Evolutionary conservation across 2,113 vertebrate species (phyloP), one percentile per base, ranked within the genome.

Genomic region (Eonycteris spelaea): DNA sequence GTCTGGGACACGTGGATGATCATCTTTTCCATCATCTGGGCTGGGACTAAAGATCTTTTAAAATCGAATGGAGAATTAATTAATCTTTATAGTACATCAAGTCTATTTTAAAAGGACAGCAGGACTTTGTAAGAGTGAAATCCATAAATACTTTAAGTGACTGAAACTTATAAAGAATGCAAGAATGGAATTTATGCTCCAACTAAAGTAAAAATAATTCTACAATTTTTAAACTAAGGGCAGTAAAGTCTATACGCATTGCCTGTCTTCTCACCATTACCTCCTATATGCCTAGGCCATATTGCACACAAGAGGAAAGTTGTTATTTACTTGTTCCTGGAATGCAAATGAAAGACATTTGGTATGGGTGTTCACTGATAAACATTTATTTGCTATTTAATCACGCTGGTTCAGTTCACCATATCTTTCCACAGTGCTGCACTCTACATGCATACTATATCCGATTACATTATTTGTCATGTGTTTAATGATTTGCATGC

Each of bases 251-350:
- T 1, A 40, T 26, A 14, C 48, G 3, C n/a, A 30, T 78, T 53
- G 33, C 53, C 28, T 45, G 2, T 30, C 43, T 45, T 78, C 38
- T 33, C 7, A 18, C 19, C 18, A 21, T 3, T 21, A 33, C 8
- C 1, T 8, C 10, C 30, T 22, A 16, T 33, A 3, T 8, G 2
- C 15, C 6, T 2, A 15, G 9, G 5, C 7, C 13, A 19, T 48
- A 11, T 11, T 19, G 12, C 21, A 7, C 28, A 45, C 12, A 91
- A 15, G 61, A 74, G 35, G 35, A 45, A 7, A 77, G 13, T 8
- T 38, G 3, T 30, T 19, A 10, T 6, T 0, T 68, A 65, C 22
- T 57, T 35, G 18, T 38, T 71, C 70, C 38, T 22, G 0, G 59
- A 63, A 80, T 4, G 12, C 30, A 45, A 70, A 7, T n/a, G 16